phyloP scores from a whole-genome alignment of 2,888 invertebrate species.

The Spilosoma lubricipeda region DNA sequence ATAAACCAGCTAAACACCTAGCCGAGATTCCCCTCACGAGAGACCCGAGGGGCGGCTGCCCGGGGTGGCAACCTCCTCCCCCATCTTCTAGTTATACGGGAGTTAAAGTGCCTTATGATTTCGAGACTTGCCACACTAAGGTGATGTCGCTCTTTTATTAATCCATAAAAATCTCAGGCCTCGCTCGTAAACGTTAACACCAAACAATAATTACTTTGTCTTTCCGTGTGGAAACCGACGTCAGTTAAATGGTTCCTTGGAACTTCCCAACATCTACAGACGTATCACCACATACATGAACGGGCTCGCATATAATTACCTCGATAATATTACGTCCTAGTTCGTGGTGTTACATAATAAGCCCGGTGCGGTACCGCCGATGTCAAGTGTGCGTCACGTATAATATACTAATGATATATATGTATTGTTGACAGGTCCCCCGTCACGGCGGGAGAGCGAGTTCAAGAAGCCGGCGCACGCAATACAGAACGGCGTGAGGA shows the following conservation, averaged over 20 bases:
- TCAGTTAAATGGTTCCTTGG: slow-evolving; percentile 34
- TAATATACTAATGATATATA: slow-evolving; percentile 25
- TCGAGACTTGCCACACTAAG: slow-evolving; percentile 64
- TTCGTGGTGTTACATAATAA: slow-evolving; percentile 26
- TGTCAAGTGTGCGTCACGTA: slow-evolving; percentile 22
- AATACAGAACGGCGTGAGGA: slow-evolving; percentile 78
- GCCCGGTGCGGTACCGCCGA: slow-evolving; percentile 15
- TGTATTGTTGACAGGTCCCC: slow-evolving; percentile 74
- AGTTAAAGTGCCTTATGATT: slow-evolving; percentile 79
- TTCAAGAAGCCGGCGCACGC: slow-evolving; percentile 88
- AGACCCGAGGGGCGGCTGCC: slow-evolving; percentile 52
- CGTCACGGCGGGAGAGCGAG: slow-evolving; percentile 85
- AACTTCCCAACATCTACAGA: slow-evolving; percentile 14
- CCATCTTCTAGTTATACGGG: slow-evolving; percentile 67
- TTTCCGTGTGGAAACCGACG: slow-evolving; percentile 30
- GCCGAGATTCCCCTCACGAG: slow-evolving; percentile 74
- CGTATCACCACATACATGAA: not conserved
- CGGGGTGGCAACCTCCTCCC: slow-evolving; percentile 49
- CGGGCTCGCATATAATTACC: slow-evolving; percentile 13
- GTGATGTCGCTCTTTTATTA: slow-evolving; percentile 70
- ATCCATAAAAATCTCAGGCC: slow-evolving; percentile 69
- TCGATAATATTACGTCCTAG: slow-evolving; percentile 21
- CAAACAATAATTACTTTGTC: slow-evolving; percentile 60
- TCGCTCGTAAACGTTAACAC: slow-evolving; percentile 60
- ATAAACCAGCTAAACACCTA: slow-evolving; percentile 85